A percentile compares a stretch with the other conserved stretches of the same genome.
phyloP scores from a whole-genome alignment of 1,140 invertebrate species.

The Drosophila pandora region DNA sequence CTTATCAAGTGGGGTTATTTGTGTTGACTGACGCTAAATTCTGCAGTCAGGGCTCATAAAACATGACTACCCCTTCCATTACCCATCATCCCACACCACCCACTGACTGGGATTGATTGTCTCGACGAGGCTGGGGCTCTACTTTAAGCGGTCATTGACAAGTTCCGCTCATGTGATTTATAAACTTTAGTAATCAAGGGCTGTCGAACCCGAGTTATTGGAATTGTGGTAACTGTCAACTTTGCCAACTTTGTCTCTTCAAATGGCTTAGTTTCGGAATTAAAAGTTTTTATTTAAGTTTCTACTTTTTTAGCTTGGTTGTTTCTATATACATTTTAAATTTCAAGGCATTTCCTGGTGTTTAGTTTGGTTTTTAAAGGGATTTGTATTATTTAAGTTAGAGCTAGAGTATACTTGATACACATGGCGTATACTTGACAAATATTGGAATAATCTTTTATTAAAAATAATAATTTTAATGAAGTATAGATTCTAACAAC shows the following conservation, averaged over 20 bases:
- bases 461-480: no score
- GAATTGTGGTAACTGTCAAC: slow-evolving; percentile 15
- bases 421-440: no score
- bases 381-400: no score
- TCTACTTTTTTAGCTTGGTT: not conserved
- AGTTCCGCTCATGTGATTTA: slow-evolving; percentile 30
- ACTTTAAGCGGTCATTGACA: slow-evolving; percentile 24
- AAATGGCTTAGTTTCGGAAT: not conserved
- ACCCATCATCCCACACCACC: not conserved
- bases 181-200: slow-evolving; percentile 44
- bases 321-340: not conserved
- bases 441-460: no score
- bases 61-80: slow-evolving; percentile 22
- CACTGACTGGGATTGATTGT: slow-evolving; percentile 12
- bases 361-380: no score
- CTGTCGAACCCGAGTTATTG: slow-evolving; percentile 33
- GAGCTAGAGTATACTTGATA: no score
- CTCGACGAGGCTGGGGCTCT: slow-evolving; percentile 7
- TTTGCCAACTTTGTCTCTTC: not conserved
- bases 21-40: slow-evolving; percentile 71
- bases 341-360: not conserved
- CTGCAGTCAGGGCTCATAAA: slow-evolving; percentile 56
- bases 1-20: slow-evolving; percentile 54
- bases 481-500: no score
- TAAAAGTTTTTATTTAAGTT: not conserved